Base-by-base conservation (phyloP, 2,888 invertebrate species). In the Notodonta ziczac region DNA sequence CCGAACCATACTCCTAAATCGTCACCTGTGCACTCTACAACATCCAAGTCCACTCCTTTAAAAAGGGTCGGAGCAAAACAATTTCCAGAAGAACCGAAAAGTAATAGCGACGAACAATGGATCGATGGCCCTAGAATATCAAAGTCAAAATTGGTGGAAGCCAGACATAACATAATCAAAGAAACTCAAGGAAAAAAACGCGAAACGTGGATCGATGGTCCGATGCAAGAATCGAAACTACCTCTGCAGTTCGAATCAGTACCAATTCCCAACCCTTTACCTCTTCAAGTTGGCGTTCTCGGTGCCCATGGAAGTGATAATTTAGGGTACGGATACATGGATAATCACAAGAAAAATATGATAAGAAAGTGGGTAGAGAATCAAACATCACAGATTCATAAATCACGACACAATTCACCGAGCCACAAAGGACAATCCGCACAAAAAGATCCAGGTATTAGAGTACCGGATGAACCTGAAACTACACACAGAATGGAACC, bases 161-260 rank as follows among this genome's bases (percentile, higher is more conserved):
- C 97, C 0, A 92, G 97, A 56, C 97, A 97, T 82, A 51, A 24
- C n/a, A 94, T 97, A 70, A 95, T 97, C 81, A 96, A 97, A 78
- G 97, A 97, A 87, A 95, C 96, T 1, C 96, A 97, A 83, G 94
- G 95, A 5, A 97, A 97, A 80, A 97, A 97, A 87, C 94, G 96
- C 54, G 99, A 98, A 90, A 98, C 98, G 4, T 99, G 99, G 99
- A 97, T 99, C 60, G 99, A 99, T 85, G 99, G 99, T 0, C 99
- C 99, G 1, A 96, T 97, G 95, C 96, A 97, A 76, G 91, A 92
- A 77, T 91, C 90, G 62, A 91, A 86, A 72, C 76, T 90, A 44
- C 95, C 96, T 24, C 62, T 85, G 63, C 90, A 87, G 69, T 89
- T 91, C 74, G 93, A 93, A 65, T 76, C 87, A 35, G 73, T 84